Base-by-base conservation (phyloP, 2,797 vertebrate species). In the Gambusia yucatana region DNA sequence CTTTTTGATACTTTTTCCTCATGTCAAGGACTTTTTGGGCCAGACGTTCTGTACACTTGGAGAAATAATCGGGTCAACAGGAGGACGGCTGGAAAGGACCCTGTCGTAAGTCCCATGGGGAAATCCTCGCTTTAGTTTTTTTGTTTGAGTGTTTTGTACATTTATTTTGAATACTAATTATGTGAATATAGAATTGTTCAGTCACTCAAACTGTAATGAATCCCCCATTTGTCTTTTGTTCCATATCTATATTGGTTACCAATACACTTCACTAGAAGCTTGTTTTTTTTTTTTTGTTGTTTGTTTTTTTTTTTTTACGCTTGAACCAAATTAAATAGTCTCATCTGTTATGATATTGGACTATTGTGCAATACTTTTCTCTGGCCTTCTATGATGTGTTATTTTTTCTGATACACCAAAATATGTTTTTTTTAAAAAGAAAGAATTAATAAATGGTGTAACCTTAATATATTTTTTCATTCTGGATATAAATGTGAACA, bases 21-120 rank as follows among this genome's bases (percentile, higher is more conserved):
- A 8, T 25, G 33, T 48, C 4, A 47, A 99, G 98, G 98, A 98
- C 89, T 99, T 99, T 92, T 95, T 99, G 85, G 98, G 98, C 77
- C 98, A 99, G 94, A 96, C 96, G 0, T 99, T 97, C 52, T 97
- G 98, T 88, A 98, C 98, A 0, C 96, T 99, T 36, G 98, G 98
- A 78, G 98, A 99, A 91, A 97, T 99, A 89, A 99, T 99, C 3
- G 98, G 98, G 72, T 97, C 98, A 77, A 94, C 96, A 71, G 97
- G 97, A 67, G 97, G 98, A 84, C 96, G 97, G 1, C 90, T 98
- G 90, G 97, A 99, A 91, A 96, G 94, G 92, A 87, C 94, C 61
- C 95, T 99, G 75, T 97, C 96, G 98, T 99, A 94, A 98, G 98
- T 97, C 72, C 80, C 10, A n/a, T 70, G 14, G 59, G 0, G 75